A percentile compares a stretch with the other conserved stretches of the same genome.
Conservation (phyloP, 2,797 vertebrate species). For the Morus bassanus region DNA sequence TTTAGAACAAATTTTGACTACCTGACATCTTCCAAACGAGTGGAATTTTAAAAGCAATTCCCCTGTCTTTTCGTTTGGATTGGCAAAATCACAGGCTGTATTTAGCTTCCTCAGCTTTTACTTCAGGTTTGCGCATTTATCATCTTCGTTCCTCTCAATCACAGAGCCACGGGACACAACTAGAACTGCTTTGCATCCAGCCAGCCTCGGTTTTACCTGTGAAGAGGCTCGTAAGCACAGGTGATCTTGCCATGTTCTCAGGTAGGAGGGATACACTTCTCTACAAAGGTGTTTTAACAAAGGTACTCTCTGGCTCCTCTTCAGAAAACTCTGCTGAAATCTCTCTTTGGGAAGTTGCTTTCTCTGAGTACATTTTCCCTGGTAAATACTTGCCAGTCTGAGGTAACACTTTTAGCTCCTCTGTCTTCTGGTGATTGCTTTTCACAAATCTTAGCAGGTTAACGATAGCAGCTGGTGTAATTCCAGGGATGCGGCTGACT, state of each 20-base stretch:
- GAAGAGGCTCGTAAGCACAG: not conserved
- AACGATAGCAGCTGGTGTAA: conserved; percentile 91
- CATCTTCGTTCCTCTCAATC: not conserved
- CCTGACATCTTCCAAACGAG: not conserved
- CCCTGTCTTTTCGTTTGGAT: not conserved
- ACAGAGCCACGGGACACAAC: not conserved
- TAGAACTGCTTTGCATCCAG: not conserved
- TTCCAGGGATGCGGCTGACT: conserved; percentile 88
- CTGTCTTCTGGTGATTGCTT: not conserved
- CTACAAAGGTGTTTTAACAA: not conserved
- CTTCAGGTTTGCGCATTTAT: rapidly evolving
- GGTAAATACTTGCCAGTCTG: not conserved
- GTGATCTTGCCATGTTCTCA: rapidly evolving
- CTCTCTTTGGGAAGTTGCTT: not conserved
- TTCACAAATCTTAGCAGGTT: conserved; percentile 85
- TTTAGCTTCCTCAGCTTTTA: not conserved
- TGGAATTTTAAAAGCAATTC: not conserved
- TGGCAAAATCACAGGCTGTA: not conserved
- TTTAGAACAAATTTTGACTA: not conserved
- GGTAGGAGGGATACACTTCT: not conserved
- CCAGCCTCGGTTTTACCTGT: not conserved
- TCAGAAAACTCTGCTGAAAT: not conserved
- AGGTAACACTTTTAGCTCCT: not conserved
- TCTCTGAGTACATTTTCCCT: not conserved
- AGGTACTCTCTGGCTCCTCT: not conserved